A percentile compares a stretch with the other conserved stretches of the same genome.
Conservation (phyloP, 2,797 vertebrate genomes). For the Mallotus villosus region DNA sequence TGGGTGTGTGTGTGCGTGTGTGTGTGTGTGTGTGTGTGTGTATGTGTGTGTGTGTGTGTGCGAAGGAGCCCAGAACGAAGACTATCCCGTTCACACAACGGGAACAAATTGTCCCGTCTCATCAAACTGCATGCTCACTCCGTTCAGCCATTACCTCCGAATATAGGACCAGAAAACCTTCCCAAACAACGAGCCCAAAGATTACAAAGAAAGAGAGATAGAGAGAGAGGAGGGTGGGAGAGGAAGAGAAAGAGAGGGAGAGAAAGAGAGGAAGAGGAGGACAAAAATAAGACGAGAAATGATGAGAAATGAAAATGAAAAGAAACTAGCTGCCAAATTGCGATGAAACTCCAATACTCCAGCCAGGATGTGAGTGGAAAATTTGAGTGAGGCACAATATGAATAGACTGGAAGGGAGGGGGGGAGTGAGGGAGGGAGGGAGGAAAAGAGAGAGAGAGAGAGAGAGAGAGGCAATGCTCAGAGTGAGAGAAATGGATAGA, state of each 20-base stretch:
- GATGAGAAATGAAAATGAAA: conserved; percentile 63
- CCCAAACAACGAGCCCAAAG: conserved; percentile 63
- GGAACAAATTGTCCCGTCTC: conserved; percentile 76
- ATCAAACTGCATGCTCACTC: conserved; percentile 43
- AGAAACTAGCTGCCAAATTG: conserved; percentile 63
- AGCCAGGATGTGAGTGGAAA: conserved; percentile 51
- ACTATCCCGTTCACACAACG: conserved; percentile 59
- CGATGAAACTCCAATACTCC: conserved; percentile 67
- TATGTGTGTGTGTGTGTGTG: conserved; percentile 32
- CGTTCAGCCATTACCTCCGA: conserved; percentile 74
- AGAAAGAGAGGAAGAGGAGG: conserved; percentile 28
- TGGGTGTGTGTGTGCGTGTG: background rate
- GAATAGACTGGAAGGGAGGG: conserved; percentile 20
- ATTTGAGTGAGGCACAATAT: conserved; percentile 55
- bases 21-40: conserved; percentile 8
- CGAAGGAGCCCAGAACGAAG: conserved; percentile 58
- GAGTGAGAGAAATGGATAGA: background rate
- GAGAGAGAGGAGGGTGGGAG: conserved; percentile 26
- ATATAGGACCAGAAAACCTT: conserved; percentile 72
- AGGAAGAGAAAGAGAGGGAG: conserved; percentile 37
- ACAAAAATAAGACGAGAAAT: conserved; percentile 8
- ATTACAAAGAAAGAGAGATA: conserved; percentile 60
- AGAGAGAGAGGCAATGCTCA: background rate
- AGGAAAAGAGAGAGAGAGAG: conserved; percentile 5
- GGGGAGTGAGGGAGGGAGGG: conserved; percentile 3